A percentile compares a stretch with the other conserved stretches of the same genome.
phyloP scores from a whole-genome alignment of 2,113 vertebrate genomes.

The Lucifuga dentata region DNA sequence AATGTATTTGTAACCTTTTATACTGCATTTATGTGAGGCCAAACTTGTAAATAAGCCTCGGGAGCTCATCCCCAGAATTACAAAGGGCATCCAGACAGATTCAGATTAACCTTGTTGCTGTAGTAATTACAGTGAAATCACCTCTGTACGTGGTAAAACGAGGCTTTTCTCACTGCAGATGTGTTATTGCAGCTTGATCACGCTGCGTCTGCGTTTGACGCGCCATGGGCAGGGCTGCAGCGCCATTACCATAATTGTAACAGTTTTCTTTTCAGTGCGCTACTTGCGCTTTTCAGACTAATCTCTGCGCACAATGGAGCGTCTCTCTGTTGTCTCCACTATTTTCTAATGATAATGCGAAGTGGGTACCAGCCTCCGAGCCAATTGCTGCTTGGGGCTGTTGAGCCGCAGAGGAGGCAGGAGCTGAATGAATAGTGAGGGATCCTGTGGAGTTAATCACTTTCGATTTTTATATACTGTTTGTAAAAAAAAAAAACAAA shows the following conservation, averaged over 20 bases:
- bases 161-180: too few species aligned
- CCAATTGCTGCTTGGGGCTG: constrained; percentile 35
- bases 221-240: constrained; percentile 2
- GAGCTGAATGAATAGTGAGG: constrained; percentile 14
- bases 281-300: constrained; percentile 72
- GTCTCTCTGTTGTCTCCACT: constrained; percentile 63
- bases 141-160: too few species aligned
- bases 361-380: constrained; percentile 42
- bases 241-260: constrained; percentile 64
- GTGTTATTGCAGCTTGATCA: constrained; percentile 16
- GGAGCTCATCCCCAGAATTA: too few species aligned
- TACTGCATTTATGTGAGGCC: too few species aligned
- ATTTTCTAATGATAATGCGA: constrained; percentile 77
- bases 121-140: too few species aligned
- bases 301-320: constrained; percentile 66
- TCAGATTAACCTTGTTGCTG: too few species aligned
- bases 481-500: too few species aligned
- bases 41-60: too few species aligned
- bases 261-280: constrained; percentile 50
- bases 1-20: too few species aligned
- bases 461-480: constrained; percentile 34
- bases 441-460: constrained; percentile 34
- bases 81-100: too few species aligned
- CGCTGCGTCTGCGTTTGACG: constrained; percentile 27
- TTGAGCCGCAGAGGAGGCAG: constrained; percentile 5